Evolutionary conservation across 2,113 vertebrate species (phyloP), one percentile per base, ranked within the genome.

Genomic region (Forbesichthys agassizii): DNA sequence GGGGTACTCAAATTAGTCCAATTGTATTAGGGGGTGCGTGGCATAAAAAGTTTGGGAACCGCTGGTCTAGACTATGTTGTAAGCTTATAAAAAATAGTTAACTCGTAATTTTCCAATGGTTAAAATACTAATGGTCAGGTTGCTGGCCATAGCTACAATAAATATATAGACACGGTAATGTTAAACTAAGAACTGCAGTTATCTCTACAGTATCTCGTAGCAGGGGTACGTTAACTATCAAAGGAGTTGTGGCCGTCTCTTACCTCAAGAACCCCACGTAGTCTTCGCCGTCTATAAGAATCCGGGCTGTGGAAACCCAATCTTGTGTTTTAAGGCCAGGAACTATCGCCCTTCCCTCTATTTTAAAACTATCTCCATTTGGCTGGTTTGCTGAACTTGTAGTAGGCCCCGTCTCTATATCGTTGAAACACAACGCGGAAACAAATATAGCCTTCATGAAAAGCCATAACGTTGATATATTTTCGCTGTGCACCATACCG

Each of bases 191-290:
- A 27, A 27, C 27, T 27, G 27, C 27, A 2, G 27, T 27, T 27
- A 27, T 27, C 27, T 27, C 27, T 27, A 27, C 27, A 27, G 27
- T 27, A 27, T 27, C 27, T 27, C 27, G 27, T 27, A 27, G 27
- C 27, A 27, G 27, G 11, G 49, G 62, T 48, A 60, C 46, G 84
- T 73, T 83, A 86, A 78, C 48, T 11, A 20, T 9, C 56, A 7
- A 10, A 7, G 27, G 33, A 60, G 7, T 10, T 49, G n/a, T 62
- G 0, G 42, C 47, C 9, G 59, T 56, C 12, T 70, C 71, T 93
- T 83, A 98, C 97, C 94, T 96, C 27, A 98, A 74, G 88, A 98
- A 98, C 1, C 96, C 97, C 69, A 97, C 93, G 66, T 95, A 94
- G 66, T 98, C 97, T 75, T 96, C 97, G 11, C 97, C 96, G 49